Percentiles rank a stretch among this genome's conserved stretches.
phyloP scores from a whole-genome alignment of 2,797 vertebrate genomes.

The Catostomus latipinnis region DNA sequence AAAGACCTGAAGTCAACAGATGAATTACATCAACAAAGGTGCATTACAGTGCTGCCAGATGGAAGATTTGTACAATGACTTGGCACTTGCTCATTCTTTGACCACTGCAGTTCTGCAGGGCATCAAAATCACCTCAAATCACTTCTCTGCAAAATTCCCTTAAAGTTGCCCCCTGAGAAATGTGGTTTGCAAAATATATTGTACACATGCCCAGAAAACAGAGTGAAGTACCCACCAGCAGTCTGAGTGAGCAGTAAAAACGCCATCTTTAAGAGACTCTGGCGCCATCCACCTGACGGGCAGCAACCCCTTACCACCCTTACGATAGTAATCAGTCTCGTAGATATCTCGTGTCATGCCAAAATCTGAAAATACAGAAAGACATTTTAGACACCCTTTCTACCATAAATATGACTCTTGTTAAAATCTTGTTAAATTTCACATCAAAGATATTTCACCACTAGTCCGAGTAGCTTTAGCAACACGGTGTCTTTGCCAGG shows the following conservation, averaged over 20 bases:
- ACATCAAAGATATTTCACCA: no score
- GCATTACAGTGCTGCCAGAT: no score
- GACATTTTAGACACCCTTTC: neutral
- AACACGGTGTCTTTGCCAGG: no score
- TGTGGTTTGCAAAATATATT: neutral
- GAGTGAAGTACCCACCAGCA: constrained; percentile 84
- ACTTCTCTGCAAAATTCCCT: no score
- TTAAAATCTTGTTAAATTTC: no score
- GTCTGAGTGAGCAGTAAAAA: constrained; percentile 93
- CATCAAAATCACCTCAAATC: no score
- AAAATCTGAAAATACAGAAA: constrained; percentile 81
- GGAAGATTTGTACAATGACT: neutral
- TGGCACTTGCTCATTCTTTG: neutral
- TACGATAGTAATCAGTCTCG: constrained; percentile 97
- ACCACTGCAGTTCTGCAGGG: no score
- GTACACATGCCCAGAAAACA: neutral
- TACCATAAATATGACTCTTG: no score
- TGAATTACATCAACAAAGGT: neutral
- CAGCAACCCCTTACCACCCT: constrained; percentile 94
- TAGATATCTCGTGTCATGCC: constrained; percentile 99
- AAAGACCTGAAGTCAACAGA: constrained; percentile 85
- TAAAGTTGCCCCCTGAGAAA: neutral
- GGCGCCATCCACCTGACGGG: constrained; percentile 99
- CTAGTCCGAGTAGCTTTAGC: no score
- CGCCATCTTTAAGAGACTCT: constrained; percentile 94